Conservation (phyloP, 2,888 invertebrate genomes). For the Marronus borbonicus region DNA sequence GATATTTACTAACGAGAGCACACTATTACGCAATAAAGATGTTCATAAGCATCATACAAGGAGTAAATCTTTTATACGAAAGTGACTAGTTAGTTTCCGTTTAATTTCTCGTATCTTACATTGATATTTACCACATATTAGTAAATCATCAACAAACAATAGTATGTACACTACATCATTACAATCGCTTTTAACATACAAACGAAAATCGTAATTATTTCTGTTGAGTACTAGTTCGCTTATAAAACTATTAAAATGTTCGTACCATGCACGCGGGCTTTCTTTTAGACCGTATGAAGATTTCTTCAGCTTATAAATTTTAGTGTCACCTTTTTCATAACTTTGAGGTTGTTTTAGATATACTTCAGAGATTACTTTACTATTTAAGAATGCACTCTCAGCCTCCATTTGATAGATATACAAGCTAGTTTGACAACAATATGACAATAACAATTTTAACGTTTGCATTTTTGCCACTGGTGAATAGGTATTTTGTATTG, state of each 20-base stretch:
- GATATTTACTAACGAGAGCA: no score
- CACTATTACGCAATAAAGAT: no score
- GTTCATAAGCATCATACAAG: no score
- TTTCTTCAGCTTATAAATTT: neutral
- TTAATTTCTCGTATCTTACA: no score
- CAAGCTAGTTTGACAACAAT: conserved; percentile 12
- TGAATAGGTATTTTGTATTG: conserved; percentile 33
- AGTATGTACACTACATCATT: no score
- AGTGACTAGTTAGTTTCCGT: neutral
- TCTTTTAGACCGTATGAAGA: neutral
- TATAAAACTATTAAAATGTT: no score
- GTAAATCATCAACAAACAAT: no score
- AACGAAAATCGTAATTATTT: no score
- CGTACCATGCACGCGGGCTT: no score
- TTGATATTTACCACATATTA: no score
- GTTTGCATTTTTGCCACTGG: conserved; percentile 48
- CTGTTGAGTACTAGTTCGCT: no score
- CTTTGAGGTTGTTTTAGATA: conserved; percentile 36
- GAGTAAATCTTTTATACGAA: neutral
- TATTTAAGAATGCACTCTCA: conserved; percentile 38
- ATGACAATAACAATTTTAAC: conserved; percentile 35
- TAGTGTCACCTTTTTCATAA: conserved; percentile 5
- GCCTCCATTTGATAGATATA: conserved; percentile 42
- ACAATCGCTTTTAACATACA: no score
- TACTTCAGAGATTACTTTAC: conserved; percentile 39